Percentiles rank a stretch among this genome's conserved stretches.
These are phyloP conservation scores for Amphimedon queenslandica DNA, from an alignment of 37 sponge, comb jelly and placozoan genomes.

Conservation along the genomic window DNA sequence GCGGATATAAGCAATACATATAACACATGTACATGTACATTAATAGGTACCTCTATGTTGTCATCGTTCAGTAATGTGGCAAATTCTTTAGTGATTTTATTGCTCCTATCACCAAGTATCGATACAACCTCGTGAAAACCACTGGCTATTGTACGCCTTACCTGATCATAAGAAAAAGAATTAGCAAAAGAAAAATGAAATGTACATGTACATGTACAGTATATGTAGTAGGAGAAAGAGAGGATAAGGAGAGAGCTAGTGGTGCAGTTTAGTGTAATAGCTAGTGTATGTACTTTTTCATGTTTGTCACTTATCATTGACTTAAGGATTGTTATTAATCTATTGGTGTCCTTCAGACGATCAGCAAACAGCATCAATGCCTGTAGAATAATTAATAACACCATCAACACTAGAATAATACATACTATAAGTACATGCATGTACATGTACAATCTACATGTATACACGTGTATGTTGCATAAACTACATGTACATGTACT, in stretches of 20 bases:
- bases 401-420: not conserved
- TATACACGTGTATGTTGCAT: not conserved
- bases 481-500: too few species aligned
- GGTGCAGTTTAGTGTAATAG: not conserved
- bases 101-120: conserved; percentile 15
- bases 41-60: conserved; percentile 42
- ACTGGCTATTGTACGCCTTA: conserved; percentile 23
- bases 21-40: not conserved
- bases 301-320: conserved; percentile 5
- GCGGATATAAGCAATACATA: not conserved
- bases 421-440: conserved; percentile 2
- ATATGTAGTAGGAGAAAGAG: too few species aligned
- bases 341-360: not conserved
- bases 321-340: conserved; percentile 1
- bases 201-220: not conserved
- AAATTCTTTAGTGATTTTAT: conserved; percentile 5
- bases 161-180: not conserved
- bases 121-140: conserved; percentile 63
- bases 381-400: conserved; percentile 8
- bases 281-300: not conserved
- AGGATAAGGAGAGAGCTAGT: too few species aligned
- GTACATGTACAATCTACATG: conserved; percentile 19
- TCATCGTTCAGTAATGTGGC: conserved; percentile 38
- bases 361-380: conserved; percentile 47
- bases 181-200: not conserved